Evolutionary conservation across 2,797 vertebrate genomes (phyloP), one percentile per base, ranked within the genome.

Genomic region (Aplochiton taeniatus): DNA sequence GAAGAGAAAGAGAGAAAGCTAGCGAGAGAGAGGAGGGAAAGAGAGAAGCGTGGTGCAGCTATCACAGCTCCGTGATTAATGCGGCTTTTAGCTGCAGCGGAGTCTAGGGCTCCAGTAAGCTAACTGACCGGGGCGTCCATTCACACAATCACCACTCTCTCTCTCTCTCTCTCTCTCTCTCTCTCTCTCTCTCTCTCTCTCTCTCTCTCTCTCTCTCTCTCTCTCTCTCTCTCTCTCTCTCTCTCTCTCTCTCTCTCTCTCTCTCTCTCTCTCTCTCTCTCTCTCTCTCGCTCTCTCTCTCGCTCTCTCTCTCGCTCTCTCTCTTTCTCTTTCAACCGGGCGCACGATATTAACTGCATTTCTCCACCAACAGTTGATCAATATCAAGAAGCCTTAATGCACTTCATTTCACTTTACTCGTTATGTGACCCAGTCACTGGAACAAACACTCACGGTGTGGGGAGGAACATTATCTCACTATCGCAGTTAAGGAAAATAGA

Each of bases 81-180:
- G 90, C 90, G 80, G 86, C 83, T 87, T 86, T 89, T 87, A 88
- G 86, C 87, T 88, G 87, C 87, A 87, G 89, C 75, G 72, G 68
- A 86, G 74, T 68, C 81, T 61, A 31, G 73, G 67, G 53, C 72
- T 82, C 83, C 70, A 73, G 61, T 74, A 57, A 81, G 82, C 84
- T 70, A 70, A 78, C 77, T 77, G 81, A 73, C 81, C 81, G 49
- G 77, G 72, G 65, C 71, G 62, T 61, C 75, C 61, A 68, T 78
- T 80, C 81, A 82, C 55, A 57, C 4, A 19, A 73, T 50, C 61
- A 17, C 45, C 58, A n/a, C 42, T 46, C 49, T 53, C 8, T 44
- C 49, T 53, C 11, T 20, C 65, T 3, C 58, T 53, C 8, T 53
- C 74, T 53, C 57, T 17, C 46, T 61, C 41, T 44, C 47, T 51